Conservation (phyloP, 2,888 invertebrate genomes). For the Andrena marginata region DNA sequence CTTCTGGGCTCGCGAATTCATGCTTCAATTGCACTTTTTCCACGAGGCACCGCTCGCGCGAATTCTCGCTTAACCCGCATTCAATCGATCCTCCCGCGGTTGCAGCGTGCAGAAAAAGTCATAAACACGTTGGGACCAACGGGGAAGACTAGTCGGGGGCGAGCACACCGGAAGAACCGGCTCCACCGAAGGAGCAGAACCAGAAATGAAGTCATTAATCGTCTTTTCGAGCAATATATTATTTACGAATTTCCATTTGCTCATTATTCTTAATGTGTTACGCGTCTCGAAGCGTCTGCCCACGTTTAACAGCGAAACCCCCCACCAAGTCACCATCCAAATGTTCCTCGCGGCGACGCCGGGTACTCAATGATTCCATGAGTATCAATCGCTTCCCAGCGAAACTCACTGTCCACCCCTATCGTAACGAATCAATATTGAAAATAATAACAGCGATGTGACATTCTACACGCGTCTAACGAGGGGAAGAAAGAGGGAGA, state of each 20-base stretch:
- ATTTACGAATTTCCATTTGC: constrained; percentile 65
- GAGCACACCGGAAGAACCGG: constrained; percentile 60
- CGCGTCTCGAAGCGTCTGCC: constrained; percentile 30
- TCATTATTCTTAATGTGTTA: constrained; percentile 52
- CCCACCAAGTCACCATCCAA: not conserved
- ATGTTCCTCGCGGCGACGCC: constrained; percentile 1
- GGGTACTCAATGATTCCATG: not conserved
- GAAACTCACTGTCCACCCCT: not conserved
- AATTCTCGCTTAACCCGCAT: constrained; percentile 17
- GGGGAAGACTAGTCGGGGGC: constrained; percentile 16
- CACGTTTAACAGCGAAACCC: constrained; percentile 35
- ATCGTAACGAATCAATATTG: too few relatives aligned
- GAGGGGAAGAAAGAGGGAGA: not conserved
- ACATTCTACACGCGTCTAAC: not conserved
- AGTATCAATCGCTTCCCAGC: not conserved
- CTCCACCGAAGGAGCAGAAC: constrained; percentile 33
- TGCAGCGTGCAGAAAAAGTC: constrained; percentile 1
- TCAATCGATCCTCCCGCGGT: constrained; percentile 29
- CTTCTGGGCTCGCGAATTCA: too few relatives aligned
- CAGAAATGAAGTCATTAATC: constrained; percentile 70
- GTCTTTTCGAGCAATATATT: constrained; percentile 58
- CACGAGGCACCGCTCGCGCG: not conserved
- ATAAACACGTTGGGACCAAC: not conserved
- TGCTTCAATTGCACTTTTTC: too few relatives aligned
- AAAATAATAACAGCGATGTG: not conserved